Base-by-base conservation (phyloP, 2,888 invertebrate species). In the Andricus quercusramuli region DNA sequence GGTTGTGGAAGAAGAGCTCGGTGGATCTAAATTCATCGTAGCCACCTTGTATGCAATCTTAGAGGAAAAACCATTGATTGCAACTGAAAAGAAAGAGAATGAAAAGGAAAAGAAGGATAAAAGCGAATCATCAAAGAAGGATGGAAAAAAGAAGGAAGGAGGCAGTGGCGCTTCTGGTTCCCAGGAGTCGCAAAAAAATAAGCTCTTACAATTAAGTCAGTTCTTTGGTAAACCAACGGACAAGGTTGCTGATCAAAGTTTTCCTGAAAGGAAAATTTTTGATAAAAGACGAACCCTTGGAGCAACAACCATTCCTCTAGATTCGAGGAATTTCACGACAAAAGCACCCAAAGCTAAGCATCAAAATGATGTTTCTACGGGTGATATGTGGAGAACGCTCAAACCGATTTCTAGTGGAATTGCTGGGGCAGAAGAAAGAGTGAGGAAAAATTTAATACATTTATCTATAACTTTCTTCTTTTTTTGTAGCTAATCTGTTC, bases 331-430 rank as follows among this genome's bases (percentile, higher is more conserved):
- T 84, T 96, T 96, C 88, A 94, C 94, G 68, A 94, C 94, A 83
- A 95, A 95, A 91, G 93, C 95, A 78, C 94, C 93, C 82, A 95
- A 95, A 83, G 81, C 90, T 4, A 92, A 91, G 79, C 89, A 91
- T 80, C 68, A 89, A 85, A 94, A 94, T 81, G 93, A 94, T 80
- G 94, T 94, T 80, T 95, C 95, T 13, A 96, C 96, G 6, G 95
- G 95, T 5, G 96, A 96, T 90, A 94, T 96, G 89, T 96, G 96
- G 96, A 94, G 95, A 86, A 94, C 95, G 37, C 93, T 96, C 77
- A 94, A 94, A 88, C 95, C 95, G 67, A 95, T 96, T 70, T 93
- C 95, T 1, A 95, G 95, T 89, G 96, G 96, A 51, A 93, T 96
- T 80, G 91, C 94, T 56, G 95, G 95, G 85, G 93, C 94, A 8